Evolutionary conservation across 2,113 vertebrate species (phyloP), one percentile per base, ranked within the genome.

Genomic region (Cavia aperea): DNA sequence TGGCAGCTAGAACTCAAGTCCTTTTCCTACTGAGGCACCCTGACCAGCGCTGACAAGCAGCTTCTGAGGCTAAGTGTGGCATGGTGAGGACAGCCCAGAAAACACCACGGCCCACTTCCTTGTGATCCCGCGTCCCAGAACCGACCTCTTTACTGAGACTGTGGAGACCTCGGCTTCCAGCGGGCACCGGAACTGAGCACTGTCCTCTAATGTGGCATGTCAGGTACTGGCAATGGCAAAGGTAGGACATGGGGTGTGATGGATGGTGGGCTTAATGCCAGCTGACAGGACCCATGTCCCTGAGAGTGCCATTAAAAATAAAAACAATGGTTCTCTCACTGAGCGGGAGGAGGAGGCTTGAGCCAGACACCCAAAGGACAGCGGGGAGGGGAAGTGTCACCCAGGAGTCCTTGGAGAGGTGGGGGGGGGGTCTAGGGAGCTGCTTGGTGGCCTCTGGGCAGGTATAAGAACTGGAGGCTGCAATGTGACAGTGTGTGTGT

Each of bases 261-360:
- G 95, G 94, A 93, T 79, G 65, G 91, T 4, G 15, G 62, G 51
- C 85, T 93, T 94, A 83, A 88, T 8, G 21, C 51, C 66, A n/a
- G 78, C 49, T 0, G 90, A 85, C 93, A 87, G 94, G 81, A 85
- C 87, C 86, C 31, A 49, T 8, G 51, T 95, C 81, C 88, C 93
- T 18, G 33, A 88, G 75, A 86, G 73, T 79, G 11, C 7, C 83
- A 66, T 68, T 90, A 75, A 89, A 92, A 81, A 75, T 49, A 92
- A 90, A 86, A 95, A 83, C 86, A 51, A 56, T 15, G 43, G 63
- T 66, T 56, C 70, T 94, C 70, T 62, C 56, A 9, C 23, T 16
- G 88, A 86, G 31, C 39, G 2, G 87, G 77, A 73, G 63, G 39
- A 14, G 49, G 33, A 33, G 46, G 51, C 81, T 14, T 5, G 39